Conservation (phyloP, 2,888 invertebrate species). For the Venustoraphidia nigricollis region DNA sequence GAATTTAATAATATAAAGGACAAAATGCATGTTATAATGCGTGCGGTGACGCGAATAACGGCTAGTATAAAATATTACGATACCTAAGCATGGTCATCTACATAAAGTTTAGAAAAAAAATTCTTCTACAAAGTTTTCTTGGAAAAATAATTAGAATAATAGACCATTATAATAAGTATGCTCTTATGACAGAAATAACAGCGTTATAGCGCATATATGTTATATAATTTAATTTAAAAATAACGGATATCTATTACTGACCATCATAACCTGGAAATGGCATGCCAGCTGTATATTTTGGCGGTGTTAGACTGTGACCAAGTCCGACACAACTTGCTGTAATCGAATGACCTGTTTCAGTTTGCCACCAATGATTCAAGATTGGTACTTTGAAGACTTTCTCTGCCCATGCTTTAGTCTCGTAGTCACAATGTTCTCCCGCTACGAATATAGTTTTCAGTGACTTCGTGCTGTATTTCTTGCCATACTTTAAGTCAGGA, state of each 20-base stretch:
- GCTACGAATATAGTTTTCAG: constrained; percentile 64
- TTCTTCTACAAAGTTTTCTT: too few species aligned
- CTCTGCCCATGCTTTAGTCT: constrained; percentile 68
- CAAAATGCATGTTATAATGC: too few species aligned
- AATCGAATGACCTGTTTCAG: constrained; percentile 84
- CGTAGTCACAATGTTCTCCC: constrained; percentile 87
- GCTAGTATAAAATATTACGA: too few species aligned
- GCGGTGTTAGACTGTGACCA: constrained; percentile 51
- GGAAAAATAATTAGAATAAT: too few species aligned
- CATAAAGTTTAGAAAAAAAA: too few species aligned
- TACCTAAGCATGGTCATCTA: too few species aligned
- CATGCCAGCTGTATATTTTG: constrained; percentile 65
- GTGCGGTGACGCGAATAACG: too few species aligned
- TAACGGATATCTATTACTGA: constrained; percentile 25
- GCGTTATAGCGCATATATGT: too few species aligned
- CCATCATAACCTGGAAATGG: constrained; percentile 81
- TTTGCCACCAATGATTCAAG: constrained; percentile 95
- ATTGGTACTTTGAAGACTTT: constrained; percentile 56
- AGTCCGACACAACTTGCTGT: constrained; percentile 72
- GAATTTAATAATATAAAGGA: too few species aligned
- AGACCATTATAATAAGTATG: too few species aligned
- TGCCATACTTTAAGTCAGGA: constrained; percentile 50
- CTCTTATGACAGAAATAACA: too few species aligned
- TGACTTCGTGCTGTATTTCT: constrained; percentile 54
- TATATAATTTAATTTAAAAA: too few species aligned